Base-by-base conservation (phyloP, 1,140 invertebrate genomes). In the Coelopa frigida region DNA sequence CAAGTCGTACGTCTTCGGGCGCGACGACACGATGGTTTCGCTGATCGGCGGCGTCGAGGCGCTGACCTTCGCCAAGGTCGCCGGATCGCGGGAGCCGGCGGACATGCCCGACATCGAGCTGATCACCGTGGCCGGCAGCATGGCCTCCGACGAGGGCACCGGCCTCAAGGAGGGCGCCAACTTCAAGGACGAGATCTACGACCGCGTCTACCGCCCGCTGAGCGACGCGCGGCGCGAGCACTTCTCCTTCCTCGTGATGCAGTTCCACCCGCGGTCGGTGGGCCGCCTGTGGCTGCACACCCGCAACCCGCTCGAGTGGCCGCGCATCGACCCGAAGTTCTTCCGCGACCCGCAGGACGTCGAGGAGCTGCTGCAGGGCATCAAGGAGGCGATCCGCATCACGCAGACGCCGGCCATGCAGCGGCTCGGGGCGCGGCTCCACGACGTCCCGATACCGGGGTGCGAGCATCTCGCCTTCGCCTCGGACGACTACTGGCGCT, bases 311-410 rank as follows among this genome's bases (percentile, higher is more conserved):
- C 76, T 79, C 27, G 76, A 84, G 14, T 74, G 78, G 55, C 87
- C 88, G 0, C 73, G 79, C 31, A 76, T 94, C 21, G 78, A 88
- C 55, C 82, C 85, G 0, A 83, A 85, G 49, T 89, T 86, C 55
- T 81, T 88, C 42, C 66, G 70, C 0, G 73, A 79, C 35, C 64
- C 73, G 2, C 70, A 73, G 5, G 84, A 87, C 54, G 52, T 84
- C 8, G 74, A 80, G 27, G 79, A 81, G 2, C 61, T 85, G 38
- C 59, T 89, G 10, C 79, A 82, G 7, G 82, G 78, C 0, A 74
- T 86, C 15, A 79, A 82, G 61, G 74, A 80, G 49, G 73, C 79
- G 2, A 72, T 83, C 37, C 71, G 77, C 50, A 63, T 85, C 17
- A 61, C 75, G 0, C 61, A 75, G 36, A 81, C 78, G 11, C 69